phyloP scores from a whole-genome alignment of 2,888 invertebrate species.

The Scaptomyza cyrtandrae region DNA sequence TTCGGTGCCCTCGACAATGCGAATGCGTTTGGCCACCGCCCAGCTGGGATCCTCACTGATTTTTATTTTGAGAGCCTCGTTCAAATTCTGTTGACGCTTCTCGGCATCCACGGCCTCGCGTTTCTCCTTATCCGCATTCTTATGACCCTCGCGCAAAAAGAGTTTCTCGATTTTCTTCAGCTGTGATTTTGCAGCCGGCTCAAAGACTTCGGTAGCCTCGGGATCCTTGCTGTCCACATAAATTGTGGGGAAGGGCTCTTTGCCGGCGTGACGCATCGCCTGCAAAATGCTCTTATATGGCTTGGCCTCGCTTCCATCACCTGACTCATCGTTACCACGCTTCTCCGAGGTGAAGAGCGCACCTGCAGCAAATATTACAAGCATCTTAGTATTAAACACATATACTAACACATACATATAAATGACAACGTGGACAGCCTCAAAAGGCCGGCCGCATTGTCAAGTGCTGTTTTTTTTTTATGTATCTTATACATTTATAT shows the following conservation, averaged over 20 bases:
- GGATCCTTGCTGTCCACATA: constrained; percentile 93
- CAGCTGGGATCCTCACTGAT: constrained; percentile 91
- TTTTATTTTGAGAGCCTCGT: constrained; percentile 94
- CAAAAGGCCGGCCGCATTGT: constrained; percentile 1
- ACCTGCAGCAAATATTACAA: constrained; percentile 29
- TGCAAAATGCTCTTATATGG: constrained; percentile 96
- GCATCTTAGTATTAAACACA: neutral
- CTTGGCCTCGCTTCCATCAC: constrained; percentile 92
- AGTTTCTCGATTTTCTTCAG: constrained; percentile 97
- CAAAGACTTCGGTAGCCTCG: constrained; percentile 87
- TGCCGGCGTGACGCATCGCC: constrained; percentile 93
- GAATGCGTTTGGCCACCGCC: constrained; percentile 90
- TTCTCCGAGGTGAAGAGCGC: constrained; percentile 95
- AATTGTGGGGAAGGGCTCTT: constrained; percentile 94
- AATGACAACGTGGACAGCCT: constrained; percentile 71
- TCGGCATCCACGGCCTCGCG: constrained; percentile 92
- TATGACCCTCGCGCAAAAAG: constrained; percentile 92
- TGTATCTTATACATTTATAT: neutral
- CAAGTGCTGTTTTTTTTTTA: neutral
- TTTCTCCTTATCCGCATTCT: constrained; percentile 90
- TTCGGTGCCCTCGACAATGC: constrained; percentile 88
- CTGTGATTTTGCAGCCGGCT: constrained; percentile 95
- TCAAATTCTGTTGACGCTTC: constrained; percentile 93
- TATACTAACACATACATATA: constrained; percentile 11
- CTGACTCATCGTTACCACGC: constrained; percentile 92